Conservation (phyloP, 1,140 invertebrate genomes). For the Linepithema humile region DNA sequence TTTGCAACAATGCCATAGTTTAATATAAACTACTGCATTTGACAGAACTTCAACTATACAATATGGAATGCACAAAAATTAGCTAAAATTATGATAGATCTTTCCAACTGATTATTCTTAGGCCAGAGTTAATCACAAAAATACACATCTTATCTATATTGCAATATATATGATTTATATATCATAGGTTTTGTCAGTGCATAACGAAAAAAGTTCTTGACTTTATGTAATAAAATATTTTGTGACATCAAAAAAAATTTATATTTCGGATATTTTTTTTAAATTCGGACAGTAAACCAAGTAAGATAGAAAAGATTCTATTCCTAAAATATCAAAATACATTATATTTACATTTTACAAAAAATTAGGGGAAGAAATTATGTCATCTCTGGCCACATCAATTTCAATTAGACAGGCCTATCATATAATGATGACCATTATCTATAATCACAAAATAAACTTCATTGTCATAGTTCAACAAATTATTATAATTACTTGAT, state of each 20-base stretch:
- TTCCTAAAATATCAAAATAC: conserved; percentile 3
- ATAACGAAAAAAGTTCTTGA: not conserved
- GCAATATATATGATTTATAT: not conserved
- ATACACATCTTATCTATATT: conserved; percentile 6
- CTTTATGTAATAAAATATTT: too few species aligned
- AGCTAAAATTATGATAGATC: conserved; percentile 39
- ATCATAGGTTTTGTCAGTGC: not conserved
- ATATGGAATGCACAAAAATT: conserved; percentile 67
- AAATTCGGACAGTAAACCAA: too few species aligned
- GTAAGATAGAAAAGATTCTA: not conserved
- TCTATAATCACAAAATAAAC: conserved; percentile 59
- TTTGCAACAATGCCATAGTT: conserved; percentile 57
- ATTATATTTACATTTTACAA: not conserved
- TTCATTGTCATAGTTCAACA: conserved; percentile 36
- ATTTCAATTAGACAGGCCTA: conserved; percentile 44
- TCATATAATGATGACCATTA: conserved; percentile 31
- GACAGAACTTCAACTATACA: conserved; percentile 50
- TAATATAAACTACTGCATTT: conserved; percentile 46
- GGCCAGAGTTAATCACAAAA: conserved; percentile 21
- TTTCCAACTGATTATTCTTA: conserved; percentile 33
- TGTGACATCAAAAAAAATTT: too few species aligned
- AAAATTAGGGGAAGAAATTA: not conserved
- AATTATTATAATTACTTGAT: conserved; percentile 46
- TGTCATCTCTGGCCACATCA: conserved; percentile 4
- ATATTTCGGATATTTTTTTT: too few species aligned